Percentiles rank a stretch among this genome's conserved stretches.
Evolutionary conservation across 2,888 invertebrate genomes (phyloP).

Genomic region (Acronicta psi): DNA sequence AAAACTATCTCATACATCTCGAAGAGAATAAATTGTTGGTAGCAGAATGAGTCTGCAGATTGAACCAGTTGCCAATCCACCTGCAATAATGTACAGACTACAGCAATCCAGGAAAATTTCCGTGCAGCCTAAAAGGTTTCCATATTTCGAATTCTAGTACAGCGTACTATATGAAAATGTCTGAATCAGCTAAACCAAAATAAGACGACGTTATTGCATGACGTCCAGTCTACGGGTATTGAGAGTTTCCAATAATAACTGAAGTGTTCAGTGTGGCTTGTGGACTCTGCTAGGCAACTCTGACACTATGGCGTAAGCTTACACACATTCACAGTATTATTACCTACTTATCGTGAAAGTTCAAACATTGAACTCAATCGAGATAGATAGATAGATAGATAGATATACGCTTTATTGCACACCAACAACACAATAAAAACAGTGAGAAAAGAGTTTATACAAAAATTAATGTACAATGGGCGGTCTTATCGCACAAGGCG

Average conservation of each 20-base stretch:
- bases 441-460: too few species aligned
- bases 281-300: slow-evolving; percentile 50
- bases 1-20: neutral
- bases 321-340: slow-evolving; percentile 50
- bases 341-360: slow-evolving; percentile 29
- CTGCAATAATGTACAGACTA: slow-evolving; percentile 10
- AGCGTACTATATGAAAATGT: slow-evolving; percentile 47
- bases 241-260: slow-evolving; percentile 76
- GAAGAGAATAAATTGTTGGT: neutral
- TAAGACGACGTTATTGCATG: slow-evolving; percentile 65
- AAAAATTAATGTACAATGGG: too few species aligned
- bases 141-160: slow-evolving; percentile 31
- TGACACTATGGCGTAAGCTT: slow-evolving; percentile 39
- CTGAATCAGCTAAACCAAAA: slow-evolving; percentile 59
- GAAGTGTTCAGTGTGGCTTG: slow-evolving; percentile 67
- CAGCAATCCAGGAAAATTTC: slow-evolving; percentile 2
- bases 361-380: slow-evolving; percentile 28
- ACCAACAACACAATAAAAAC: too few species aligned
- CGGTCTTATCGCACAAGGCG: too few species aligned
- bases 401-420: too few species aligned
- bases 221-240: slow-evolving; percentile 63
- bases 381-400: too few species aligned
- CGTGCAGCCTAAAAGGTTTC: slow-evolving; percentile 27
- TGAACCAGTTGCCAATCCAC: neutral
- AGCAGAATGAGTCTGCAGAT: neutral